Base-by-base conservation (phyloP, 2,888 invertebrate species). In the Cabera pusaria region DNA sequence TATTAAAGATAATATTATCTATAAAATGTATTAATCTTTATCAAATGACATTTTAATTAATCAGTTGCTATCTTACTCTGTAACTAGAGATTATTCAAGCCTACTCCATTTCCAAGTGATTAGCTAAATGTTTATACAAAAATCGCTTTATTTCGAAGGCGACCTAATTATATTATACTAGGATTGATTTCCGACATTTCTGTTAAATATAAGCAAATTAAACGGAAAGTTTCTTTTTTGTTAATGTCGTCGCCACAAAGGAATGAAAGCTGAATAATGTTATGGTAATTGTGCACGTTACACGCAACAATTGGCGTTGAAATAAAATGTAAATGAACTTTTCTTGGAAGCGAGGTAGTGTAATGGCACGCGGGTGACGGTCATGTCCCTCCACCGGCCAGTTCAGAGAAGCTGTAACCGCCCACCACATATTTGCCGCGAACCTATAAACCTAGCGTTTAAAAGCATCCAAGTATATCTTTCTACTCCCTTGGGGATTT, bases 341-440 rank as follows among this genome's bases (percentile, higher is more conserved):
- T 80, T 72, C 73, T 59, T 38, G 55, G 72, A 71, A 78, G 51
- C n/a, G n/a, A n/a, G n/a, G n/a, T n/a, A 49, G 64, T 44, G 44
- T 49, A 55, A 57, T 49, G 43, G 53, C 52, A 48, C 47, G 54
- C 50, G n/a, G n/a, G n/a, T n/a, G n/a, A n/a, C n/a, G n/a, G n/a
- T 50, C 50, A 49, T 49, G 53, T 59, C 52, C 57, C 55, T 53
- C 57, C 17, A 26, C 32, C 3, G 21, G 37, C 49, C 47, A 60
- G 52, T 70, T 69, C 59, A 64, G 57, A 62, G 67, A 69, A 67
- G 59, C 64, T 70, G 65, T 73, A 66, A 68, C 60, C 71, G 49
- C 65, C 72, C 59, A 69, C 69, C 47, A 49, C 25, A 23, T 29
- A 49, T 44, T 41, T 11, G 44, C 53, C 49, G 48, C 49, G 55